Base-by-base conservation (phyloP, 2,113 vertebrate species). In the Butorides virescens region DNA sequence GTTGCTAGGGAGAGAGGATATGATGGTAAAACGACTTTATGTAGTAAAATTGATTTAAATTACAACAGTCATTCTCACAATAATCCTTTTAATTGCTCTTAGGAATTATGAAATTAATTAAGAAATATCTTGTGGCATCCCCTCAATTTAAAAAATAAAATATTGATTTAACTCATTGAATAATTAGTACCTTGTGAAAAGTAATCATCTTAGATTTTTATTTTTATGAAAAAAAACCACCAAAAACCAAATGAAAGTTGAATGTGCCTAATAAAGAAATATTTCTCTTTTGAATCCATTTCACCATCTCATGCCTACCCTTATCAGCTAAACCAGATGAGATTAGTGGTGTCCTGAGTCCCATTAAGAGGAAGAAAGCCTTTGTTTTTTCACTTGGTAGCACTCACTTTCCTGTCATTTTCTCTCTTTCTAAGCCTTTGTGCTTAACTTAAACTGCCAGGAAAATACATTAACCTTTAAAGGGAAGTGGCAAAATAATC, bases 41-140 rank as follows among this genome's bases (percentile, higher is more conserved):
- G 86, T 75, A 88, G 73, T 94, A 95, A 97, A 95, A 94, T 91
- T 88, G 59, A 97, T 97, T 95, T 95, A 96, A 97, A 97, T 97
- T 96, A 90, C 81, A 85, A 26, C 71, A 86, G 62, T 89, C 68
- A 59, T 95, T 96, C 87, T 93, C 74, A 87, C 39, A 92, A 88
- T 92, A 95, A 91, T 92, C 61, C 34, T 94, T 97, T 96, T 96
- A 96, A 97, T 97, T 97, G 93, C 92, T 96, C 92, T 59, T 78
- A 90, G 92, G 95, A 94, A 94, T 96, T 94, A 83, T 16, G 29
- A 95, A 96, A 96, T 97, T 97, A 97, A 97, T 98, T 96, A 97
- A 96, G 88, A 96, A 95, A 92, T 92, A 96, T 70, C 82, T 91
- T 68, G 36, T 93, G 91, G 10, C 74, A 73, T 86, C 59, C 36